A percentile compares a stretch with the other conserved stretches of the same genome.
Evolutionary conservation across 2,888 invertebrate species (phyloP).

Genomic region (Philaethria dido): DNA sequence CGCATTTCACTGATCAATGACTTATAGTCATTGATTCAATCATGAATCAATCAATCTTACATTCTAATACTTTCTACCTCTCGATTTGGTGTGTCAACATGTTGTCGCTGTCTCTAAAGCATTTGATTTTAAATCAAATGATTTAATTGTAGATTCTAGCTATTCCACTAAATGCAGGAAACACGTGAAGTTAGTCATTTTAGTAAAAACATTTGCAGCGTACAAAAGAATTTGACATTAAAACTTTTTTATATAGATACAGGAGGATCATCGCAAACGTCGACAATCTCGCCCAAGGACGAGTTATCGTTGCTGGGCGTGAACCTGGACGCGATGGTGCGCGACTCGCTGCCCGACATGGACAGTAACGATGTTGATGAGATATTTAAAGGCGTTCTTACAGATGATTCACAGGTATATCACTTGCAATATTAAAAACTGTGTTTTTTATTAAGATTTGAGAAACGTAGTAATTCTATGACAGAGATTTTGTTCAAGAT

Average conservation of each 20-base stretch:
- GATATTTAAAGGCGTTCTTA: slow-evolving; percentile 94
- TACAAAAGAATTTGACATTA: background rate
- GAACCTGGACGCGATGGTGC: slow-evolving; percentile 89
- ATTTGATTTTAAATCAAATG: no score
- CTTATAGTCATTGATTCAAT: no score
- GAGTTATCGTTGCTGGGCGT: slow-evolving; percentile 79
- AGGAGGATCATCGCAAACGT: slow-evolving; percentile 59
- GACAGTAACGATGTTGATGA: slow-evolving; percentile 96
- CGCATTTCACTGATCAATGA: no score
- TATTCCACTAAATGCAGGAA: no score
- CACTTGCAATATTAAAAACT: background rate
- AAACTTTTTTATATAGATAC: slow-evolving; percentile 28
- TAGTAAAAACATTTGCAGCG: no score
- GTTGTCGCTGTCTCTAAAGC: no score
- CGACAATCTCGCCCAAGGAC: slow-evolving; percentile 86
- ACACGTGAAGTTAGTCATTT: background rate
- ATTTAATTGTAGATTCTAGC: no score
- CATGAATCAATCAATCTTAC: no score
- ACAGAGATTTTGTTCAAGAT: no score
- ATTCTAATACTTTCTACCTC: no score
- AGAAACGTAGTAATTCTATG: no score
- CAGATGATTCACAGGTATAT: slow-evolving; percentile 87
- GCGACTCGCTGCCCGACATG: slow-evolving; percentile 90
- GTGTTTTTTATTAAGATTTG: background rate
- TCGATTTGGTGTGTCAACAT: no score